phyloP scores from a whole-genome alignment of 2,113 vertebrate genomes.

The Lonchura striata region DNA sequence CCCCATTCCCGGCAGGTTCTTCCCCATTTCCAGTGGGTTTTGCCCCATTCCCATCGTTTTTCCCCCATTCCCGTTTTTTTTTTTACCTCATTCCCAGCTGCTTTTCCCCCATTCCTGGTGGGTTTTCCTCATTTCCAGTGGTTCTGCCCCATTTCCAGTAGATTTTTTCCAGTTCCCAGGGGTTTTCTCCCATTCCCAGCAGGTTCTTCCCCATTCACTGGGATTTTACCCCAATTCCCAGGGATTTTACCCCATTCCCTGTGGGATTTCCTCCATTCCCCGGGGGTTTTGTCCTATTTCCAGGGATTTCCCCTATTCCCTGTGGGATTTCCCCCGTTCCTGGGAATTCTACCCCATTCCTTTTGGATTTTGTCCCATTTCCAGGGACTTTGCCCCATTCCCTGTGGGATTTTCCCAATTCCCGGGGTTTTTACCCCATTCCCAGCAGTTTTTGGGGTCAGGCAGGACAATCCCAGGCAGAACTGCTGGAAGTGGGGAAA shows the following conservation, averaged over 20 bases:
- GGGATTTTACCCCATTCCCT: background rate
- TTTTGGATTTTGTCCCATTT: too few species aligned
- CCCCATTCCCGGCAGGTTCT: background rate
- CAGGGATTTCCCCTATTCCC: background rate
- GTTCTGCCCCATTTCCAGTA: background rate
- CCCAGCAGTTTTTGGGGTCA: background rate
- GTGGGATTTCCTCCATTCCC: background rate
- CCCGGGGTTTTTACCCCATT: background rate
- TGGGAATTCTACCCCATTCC: background rate
- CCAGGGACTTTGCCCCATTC: background rate
- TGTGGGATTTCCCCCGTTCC: background rate
- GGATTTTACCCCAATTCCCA: background rate
- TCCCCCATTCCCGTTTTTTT: background rate
- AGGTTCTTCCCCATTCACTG: too few species aligned
- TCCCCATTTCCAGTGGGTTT: fast-evolving
- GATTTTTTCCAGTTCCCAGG: background rate
- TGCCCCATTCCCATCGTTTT: background rate
- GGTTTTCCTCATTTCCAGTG: background rate
- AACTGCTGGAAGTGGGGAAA: background rate
- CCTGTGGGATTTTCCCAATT: background rate
- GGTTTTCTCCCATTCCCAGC: too few species aligned
- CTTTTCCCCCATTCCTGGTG: fast-evolving
- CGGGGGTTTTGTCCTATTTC: background rate
- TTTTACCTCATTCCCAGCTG: background rate
- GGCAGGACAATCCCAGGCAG: background rate